These are phyloP conservation scores for Achatina immaculata DNA, from an alignment of 1,140 invertebrate genomes.

Conservation along the genomic window DNA sequence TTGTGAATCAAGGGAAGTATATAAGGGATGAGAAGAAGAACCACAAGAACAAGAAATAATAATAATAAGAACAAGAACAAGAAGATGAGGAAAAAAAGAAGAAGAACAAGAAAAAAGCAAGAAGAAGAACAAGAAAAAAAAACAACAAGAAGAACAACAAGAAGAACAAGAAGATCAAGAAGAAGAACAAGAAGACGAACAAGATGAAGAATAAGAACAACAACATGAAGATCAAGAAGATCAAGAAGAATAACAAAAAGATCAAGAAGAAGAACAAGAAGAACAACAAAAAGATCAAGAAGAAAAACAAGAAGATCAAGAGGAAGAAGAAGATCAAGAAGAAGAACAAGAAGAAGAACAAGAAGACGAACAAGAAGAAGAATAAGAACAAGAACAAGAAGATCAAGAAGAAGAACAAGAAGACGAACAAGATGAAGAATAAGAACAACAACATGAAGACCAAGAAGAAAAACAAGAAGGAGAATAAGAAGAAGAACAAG, in stretches of 20 bases:
- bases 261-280: not conserved
- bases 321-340: not conserved
- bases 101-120: not conserved
- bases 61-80: not conserved
- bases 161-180: not conserved
- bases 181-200: not conserved
- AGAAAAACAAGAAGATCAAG: not conserved
- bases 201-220: not conserved
- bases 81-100: not conserved
- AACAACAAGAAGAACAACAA: not conserved
- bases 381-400: not conserved
- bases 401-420: not conserved
- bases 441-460: not conserved
- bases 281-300: not conserved
- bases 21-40: not conserved
- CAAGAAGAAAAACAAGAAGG: not conserved
- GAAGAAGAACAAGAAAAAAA: not conserved
- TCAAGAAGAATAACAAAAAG: not conserved
- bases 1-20: too few species aligned
- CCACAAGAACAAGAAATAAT: not conserved
- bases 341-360: not conserved
- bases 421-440: not conserved
- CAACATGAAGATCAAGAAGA: not conserved
- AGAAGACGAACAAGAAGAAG: slow-evolving; percentile 3
- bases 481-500: not conserved